A percentile compares a stretch with the other conserved stretches of the same genome.
Conservation (phyloP, 2,113 vertebrate genomes). For the Datnioides undecimradiatus region DNA sequence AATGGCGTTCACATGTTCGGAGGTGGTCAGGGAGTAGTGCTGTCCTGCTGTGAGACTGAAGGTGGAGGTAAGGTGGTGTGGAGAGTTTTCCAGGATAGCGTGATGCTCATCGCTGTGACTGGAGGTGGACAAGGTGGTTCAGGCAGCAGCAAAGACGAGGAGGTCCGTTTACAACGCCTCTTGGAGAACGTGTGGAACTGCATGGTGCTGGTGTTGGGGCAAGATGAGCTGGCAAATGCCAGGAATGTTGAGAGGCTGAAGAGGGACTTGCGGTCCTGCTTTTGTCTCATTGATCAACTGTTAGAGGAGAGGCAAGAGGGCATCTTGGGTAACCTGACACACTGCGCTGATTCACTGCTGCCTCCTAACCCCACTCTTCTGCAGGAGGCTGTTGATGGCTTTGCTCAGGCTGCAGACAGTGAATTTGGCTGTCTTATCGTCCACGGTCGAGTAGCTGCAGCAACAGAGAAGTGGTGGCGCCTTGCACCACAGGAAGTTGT, state of each 20-base stretch:
- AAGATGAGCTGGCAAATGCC: slow-evolving; percentile 87
- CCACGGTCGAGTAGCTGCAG: slow-evolving; percentile 83
- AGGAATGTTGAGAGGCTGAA: slow-evolving; percentile 92
- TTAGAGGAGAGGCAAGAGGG: slow-evolving; percentile 81
- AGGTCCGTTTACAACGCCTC: slow-evolving; percentile 84
- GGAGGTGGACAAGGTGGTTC: slow-evolving; percentile 68
- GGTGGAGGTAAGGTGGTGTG: slow-evolving; percentile 87
- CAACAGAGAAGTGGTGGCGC: slow-evolving; percentile 93
- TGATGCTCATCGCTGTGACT: slow-evolving; percentile 90
- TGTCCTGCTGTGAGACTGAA: slow-evolving; percentile 86
- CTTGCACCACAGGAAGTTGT: slow-evolving; percentile 88
- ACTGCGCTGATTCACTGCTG: slow-evolving; percentile 88
- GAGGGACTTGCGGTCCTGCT: slow-evolving; percentile 90
- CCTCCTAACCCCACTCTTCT: slow-evolving; percentile 80
- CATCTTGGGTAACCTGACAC: slow-evolving; percentile 88
- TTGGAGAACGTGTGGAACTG: slow-evolving; percentile 91
- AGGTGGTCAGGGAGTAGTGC: slow-evolving; percentile 85
- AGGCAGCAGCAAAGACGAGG: slow-evolving; percentile 65
- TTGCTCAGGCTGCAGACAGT: slow-evolving; percentile 84
- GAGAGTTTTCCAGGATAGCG: slow-evolving; percentile 90
- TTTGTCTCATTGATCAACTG: slow-evolving; percentile 89
- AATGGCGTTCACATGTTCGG: slow-evolving; percentile 96
- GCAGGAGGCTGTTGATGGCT: slow-evolving; percentile 87
- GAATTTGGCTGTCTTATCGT: slow-evolving; percentile 88
- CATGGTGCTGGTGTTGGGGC: slow-evolving; percentile 92